Conservation (phyloP, 2,888 invertebrate genomes). For the Anoncus sp. region DNA sequence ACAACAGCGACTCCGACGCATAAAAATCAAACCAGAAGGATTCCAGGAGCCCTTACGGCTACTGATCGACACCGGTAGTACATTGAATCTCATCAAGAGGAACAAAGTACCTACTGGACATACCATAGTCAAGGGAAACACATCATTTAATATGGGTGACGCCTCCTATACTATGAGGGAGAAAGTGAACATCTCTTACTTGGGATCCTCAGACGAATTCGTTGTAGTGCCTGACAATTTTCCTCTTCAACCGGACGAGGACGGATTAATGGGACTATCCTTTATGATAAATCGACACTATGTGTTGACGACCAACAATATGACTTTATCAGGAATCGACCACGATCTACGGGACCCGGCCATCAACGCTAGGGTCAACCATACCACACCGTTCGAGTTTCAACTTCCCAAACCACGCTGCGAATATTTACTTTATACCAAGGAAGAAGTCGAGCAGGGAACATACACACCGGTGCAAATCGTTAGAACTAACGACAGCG, state of each 20-base stretch:
- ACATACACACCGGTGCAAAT: no score
- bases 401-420: constrained; percentile 15
- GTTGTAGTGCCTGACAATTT: no score
- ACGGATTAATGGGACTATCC: no score
- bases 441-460: background rate
- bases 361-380: constrained; percentile 12
- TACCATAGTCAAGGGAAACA: background rate
- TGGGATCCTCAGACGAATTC: constrained; percentile 12
- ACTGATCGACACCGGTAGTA: no score
- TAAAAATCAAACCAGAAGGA: constrained; percentile 32
- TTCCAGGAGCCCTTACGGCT: constrained; percentile 14
- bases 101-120: background rate
- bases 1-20: no score
- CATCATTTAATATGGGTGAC: constrained; percentile 19
- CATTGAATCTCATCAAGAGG: constrained; percentile 25
- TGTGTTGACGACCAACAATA: constrained; percentile 7
- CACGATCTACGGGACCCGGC: constrained; percentile 19
- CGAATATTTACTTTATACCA: constrained; percentile 19
- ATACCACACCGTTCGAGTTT: constrained; percentile 29
- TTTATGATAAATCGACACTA: constrained; percentile 29
- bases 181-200: constrained; percentile 13
- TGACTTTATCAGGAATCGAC: constrained; percentile 3
- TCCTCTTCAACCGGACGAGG: no score
- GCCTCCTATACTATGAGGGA: no score
- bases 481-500: no score